Conservation (phyloP, 2,888 invertebrate genomes). For the Lasioglossum lativentre region DNA sequence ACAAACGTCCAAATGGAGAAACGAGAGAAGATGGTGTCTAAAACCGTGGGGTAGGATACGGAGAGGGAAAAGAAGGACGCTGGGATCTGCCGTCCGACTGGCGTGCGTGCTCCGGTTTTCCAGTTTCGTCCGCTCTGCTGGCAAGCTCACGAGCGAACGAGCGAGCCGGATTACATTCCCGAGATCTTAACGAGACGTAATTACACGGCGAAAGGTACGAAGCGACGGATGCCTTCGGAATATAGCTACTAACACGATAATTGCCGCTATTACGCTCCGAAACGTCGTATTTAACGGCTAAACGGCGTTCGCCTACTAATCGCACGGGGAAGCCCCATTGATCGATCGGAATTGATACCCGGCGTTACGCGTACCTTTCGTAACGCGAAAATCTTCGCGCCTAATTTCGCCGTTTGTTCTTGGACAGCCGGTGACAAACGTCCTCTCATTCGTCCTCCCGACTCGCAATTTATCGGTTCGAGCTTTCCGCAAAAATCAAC, state of each 20-base stretch:
- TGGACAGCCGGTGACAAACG: not conserved
- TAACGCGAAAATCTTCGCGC: conserved; percentile 3
- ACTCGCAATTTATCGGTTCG: not conserved
- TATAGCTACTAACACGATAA: conserved; percentile 83
- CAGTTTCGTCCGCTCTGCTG: conserved; percentile 71
- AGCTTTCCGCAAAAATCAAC: not conserved
- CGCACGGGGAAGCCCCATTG: conserved; percentile 65
- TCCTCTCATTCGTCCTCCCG: not conserved
- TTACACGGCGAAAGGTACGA: conserved; percentile 79
- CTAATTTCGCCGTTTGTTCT: conserved; percentile 3
- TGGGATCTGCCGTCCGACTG: conserved; percentile 56
- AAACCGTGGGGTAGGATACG: not conserved
- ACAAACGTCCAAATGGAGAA: not conserved
- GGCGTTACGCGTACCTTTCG: conserved; percentile 41
- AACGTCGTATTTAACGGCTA: conserved; percentile 83
- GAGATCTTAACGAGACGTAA: conserved; percentile 81
- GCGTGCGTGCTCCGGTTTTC: conserved; percentile 68
- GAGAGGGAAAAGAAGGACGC: conserved; percentile 36
- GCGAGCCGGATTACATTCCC: conserved; percentile 72
- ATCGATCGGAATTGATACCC: conserved; percentile 68
- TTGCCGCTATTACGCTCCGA: conserved; percentile 82
- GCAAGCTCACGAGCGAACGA: conserved; percentile 29
- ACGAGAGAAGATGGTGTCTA: not conserved
- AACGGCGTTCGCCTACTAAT: conserved; percentile 81
- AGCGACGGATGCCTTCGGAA: conserved; percentile 78